phyloP scores from a whole-genome alignment of 1,140 invertebrate species.

The Leptinotarsa texana region DNA sequence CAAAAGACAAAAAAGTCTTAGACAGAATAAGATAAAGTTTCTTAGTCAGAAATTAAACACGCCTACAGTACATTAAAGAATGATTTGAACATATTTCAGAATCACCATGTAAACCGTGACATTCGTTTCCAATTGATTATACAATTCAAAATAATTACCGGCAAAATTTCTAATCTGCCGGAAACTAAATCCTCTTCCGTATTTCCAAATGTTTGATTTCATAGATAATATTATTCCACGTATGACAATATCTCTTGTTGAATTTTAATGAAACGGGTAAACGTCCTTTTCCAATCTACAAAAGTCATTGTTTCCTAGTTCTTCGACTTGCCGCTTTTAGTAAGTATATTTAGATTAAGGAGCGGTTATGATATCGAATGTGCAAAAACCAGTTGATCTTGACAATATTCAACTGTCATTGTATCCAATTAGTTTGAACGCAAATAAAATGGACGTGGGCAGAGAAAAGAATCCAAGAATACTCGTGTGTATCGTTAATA shows the following conservation, averaged over 20 bases:
- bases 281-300: background rate
- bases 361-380: background rate
- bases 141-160: background rate
- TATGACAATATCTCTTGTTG: background rate
- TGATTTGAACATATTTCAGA: background rate
- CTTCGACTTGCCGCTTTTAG: background rate
- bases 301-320: background rate
- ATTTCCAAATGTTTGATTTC: background rate
- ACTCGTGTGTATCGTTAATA: too few relatives aligned
- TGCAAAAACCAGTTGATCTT: constrained; percentile 1
- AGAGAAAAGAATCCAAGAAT: too few relatives aligned
- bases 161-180: background rate
- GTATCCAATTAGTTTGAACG: too few relatives aligned
- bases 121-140: background rate
- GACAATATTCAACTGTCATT: background rate
- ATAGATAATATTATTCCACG: background rate
- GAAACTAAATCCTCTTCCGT: background rate
- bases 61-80: too few relatives aligned
- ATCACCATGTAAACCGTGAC: background rate
- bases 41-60: too few relatives aligned
- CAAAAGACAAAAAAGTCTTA: too few relatives aligned
- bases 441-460: too few relatives aligned
- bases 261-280: background rate
- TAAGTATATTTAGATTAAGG: background rate
- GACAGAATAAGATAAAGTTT: too few relatives aligned